Evolutionary conservation across 2,888 invertebrate species (phyloP).

Genomic region (Heliconius ismenius): DNA sequence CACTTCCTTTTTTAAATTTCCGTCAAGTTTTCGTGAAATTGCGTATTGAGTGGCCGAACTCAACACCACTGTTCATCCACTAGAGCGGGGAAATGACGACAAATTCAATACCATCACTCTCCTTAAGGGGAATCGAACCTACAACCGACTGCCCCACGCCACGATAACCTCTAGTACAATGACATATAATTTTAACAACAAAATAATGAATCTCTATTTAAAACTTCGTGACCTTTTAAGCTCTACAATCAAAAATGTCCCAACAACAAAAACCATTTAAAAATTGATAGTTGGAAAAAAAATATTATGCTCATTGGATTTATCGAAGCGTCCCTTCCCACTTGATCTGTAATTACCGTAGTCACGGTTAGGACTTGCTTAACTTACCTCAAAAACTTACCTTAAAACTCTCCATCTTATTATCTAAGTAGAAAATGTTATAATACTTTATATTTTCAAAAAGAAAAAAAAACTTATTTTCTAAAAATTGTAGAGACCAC

Average conservation of each 20-base stretch:
- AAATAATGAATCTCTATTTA: not conserved
- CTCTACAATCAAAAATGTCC: constrained; percentile 27
- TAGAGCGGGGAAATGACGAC: not conserved
- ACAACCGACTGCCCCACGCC: not conserved
- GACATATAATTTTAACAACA: not conserved
- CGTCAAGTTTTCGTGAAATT: not conserved
- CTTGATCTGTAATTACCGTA: constrained; percentile 58
- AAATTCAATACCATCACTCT: not conserved
- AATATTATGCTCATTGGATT: constrained; percentile 52
- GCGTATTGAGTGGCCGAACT: not conserved
- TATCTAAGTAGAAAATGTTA: constrained; percentile 30
- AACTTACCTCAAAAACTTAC: constrained; percentile 40
- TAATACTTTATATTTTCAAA: constrained; percentile 19
- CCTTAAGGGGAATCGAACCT: not conserved
- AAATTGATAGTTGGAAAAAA: constrained; percentile 47
- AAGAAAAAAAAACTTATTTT: constrained; percentile 30
- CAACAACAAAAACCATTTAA: constrained; percentile 42
- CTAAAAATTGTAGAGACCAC: constrained; percentile 50
- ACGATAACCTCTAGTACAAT: not conserved
- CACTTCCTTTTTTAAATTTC: not conserved
- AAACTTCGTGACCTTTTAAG: not conserved
- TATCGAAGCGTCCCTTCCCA: constrained; percentile 66
- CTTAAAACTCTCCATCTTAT: constrained; percentile 32
- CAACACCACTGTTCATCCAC: not conserved
- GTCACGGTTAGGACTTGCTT: constrained; percentile 64